Percentiles rank a stretch among this genome's conserved stretches.
These are phyloP conservation scores for Clusia tigrina DNA, from an alignment of 2,888 invertebrate species.

Conservation along the genomic window DNA sequence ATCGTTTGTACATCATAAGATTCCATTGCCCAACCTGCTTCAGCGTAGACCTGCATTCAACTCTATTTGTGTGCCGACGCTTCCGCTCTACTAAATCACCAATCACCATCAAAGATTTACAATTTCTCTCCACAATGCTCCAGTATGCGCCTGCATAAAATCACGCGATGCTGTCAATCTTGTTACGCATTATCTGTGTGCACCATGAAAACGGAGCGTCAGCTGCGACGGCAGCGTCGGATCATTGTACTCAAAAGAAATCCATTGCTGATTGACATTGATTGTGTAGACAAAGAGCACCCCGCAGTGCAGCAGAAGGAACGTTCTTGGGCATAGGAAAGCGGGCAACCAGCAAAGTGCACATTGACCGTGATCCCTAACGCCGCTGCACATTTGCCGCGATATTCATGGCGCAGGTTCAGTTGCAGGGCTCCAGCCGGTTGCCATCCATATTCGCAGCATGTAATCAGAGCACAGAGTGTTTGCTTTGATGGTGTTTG, in stretches of 20 bases:
- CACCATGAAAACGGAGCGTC: neutral
- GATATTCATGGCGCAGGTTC: neutral
- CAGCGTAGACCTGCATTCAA: no score
- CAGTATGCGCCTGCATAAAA: neutral
- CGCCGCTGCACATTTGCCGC: neutral
- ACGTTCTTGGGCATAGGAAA: neutral
- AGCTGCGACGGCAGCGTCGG: neutral
- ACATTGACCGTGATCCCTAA: conserved; percentile 6
- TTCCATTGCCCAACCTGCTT: no score
- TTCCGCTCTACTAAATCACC: neutral
- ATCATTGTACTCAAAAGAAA: neutral
- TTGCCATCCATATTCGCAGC: no score
- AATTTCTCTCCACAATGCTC: no score
- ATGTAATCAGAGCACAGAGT: neutral
- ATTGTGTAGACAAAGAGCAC: no score
- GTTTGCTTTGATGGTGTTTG: neutral
- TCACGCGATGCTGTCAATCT: neutral
- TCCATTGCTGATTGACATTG: neutral
- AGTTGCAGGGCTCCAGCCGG: neutral
- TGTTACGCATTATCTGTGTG: neutral
- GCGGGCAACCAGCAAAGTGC: neutral
- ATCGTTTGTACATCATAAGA: no score
- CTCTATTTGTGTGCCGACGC: no score
- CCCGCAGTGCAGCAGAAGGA: neutral
- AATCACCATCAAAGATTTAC: no score